phyloP scores from a whole-genome alignment of 2,888 invertebrate genomes.

The Tridacna crocea region DNA sequence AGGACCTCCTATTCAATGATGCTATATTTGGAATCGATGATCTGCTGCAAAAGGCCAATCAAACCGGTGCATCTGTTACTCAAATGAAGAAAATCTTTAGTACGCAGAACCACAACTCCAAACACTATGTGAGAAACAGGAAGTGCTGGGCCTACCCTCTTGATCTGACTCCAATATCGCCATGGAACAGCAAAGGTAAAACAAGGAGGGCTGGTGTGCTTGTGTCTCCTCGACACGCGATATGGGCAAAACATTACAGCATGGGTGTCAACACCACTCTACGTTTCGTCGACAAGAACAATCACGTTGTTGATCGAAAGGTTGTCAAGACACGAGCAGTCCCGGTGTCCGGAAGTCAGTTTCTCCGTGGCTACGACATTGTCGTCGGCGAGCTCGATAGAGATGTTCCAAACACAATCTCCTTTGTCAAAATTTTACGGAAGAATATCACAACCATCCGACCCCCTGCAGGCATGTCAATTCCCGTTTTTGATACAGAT shows the following conservation, averaged over 20 bases:
- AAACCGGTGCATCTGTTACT: constrained; percentile 46
- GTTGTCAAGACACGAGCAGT: constrained; percentile 51
- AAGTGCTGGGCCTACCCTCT: constrained; percentile 72
- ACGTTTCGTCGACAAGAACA: constrained; percentile 67
- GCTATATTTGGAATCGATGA: constrained; percentile 68
- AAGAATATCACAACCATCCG: constrained; percentile 57
- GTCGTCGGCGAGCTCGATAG: constrained; percentile 70
- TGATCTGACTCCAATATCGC: constrained; percentile 71
- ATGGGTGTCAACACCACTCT: constrained; percentile 66
- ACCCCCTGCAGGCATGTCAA: constrained; percentile 17
- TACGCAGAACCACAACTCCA: constrained; percentile 66
- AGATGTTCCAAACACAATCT: constrained; percentile 68
- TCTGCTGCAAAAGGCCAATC: constrained; percentile 48
- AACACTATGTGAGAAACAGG: constrained; percentile 61
- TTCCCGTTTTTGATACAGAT: constrained; percentile 70
- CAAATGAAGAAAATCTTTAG: constrained; percentile 66
- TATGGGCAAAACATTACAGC: constrained; percentile 73
- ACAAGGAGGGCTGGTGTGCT: constrained; percentile 68
- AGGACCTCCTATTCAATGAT: constrained; percentile 55
- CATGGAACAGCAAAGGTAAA: constrained; percentile 71
- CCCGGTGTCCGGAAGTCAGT: constrained; percentile 38
- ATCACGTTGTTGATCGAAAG: constrained; percentile 68
- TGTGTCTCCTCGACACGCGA: constrained; percentile 68
- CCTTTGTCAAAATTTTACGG: constrained; percentile 69
- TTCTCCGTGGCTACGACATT: constrained; percentile 67